Evolutionary conservation across 2,888 invertebrate species (phyloP), one percentile per base, ranked within the genome.

Genomic region (Xestoiulus laeticollis): DNA sequence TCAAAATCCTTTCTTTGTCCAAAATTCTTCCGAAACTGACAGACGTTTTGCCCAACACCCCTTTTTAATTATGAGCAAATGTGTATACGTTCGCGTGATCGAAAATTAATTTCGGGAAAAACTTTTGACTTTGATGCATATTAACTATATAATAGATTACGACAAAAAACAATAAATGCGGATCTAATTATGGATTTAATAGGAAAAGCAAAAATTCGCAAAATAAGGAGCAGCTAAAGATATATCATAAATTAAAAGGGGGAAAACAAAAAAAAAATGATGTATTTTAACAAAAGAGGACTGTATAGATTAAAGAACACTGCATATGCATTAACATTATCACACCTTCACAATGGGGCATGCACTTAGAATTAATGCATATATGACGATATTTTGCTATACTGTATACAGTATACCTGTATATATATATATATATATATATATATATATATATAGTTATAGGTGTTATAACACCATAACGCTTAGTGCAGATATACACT

Each of bases 111-210:
- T 78, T 78, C 30, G 30, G 78, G 30, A 32, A 78, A 78, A 78
- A 32, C 19, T 78, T 38, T 38, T 78, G 30, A 78, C 78, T 30
- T 78, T 78, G 30, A 78, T 78, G 1, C 30, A 78, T 16, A 78
- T 78, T 30, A 78, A 78, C 30, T 30, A 30, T 16, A 14, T 78
- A 78, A 78, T 78, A 32, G 30, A 78, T 78, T 68, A 68, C 12
- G 30, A 30, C 78, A 78, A 78, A 78, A 78, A 78, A 32, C 30
- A 12, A 78, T 30, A 68, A 78, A 3, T 1, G 26, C 1, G 26
- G 78, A 8, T 78, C 78, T 78, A 78, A 78, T 78, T 78, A 78
- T 78, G 78, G 78, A 78, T 30, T 78, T 78, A 78, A 78, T 78
- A 78, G 30, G 30, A 78, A 32, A 78, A 78, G 78, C 30, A 78